Base-by-base conservation (phyloP, 2,888 invertebrate species). In the Himalopsyche tibetana region DNA sequence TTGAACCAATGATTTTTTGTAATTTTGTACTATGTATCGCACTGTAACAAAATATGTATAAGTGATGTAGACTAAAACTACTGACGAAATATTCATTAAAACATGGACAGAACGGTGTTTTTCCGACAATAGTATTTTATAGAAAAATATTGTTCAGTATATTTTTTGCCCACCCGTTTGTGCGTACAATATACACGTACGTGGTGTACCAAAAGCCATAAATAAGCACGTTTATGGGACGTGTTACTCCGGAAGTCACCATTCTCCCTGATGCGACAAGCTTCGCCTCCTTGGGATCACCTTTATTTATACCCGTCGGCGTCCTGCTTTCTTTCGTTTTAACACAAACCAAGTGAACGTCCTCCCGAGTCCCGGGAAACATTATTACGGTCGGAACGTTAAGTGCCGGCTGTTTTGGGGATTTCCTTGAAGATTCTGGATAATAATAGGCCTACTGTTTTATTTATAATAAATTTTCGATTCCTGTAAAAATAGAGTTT, bases 211-310 rank as follows among this genome's bases (percentile, higher is more conserved):
- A 12, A 74, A 74, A 74, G 74, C 74, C 74, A 74, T 74, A 74
- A 74, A 74, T 74, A 74, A 74, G 36, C 74, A 74, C 74, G 74
- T 74, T 38, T 74, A 74, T 74, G 74, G 74, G 38, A 74, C 74
- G 74, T 38, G 74, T 74, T 74, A 74, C 74, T 74, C 74, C 74
- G 38, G 36, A 36, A 74, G 74, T 38, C 74, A 74, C 74, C 74
- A 74, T 74, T 19, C 74, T 74, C 74, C 74, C 74, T 74, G 74
- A 74, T 38, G 36, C 74, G 74, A 74, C 74, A 74, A 36, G 74
- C 74, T 36, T 51, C 74, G 28, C 74, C 36, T 74, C 74, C 36
- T 38, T 36, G 28, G 74, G 74, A 74, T 74, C 19, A 74, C 74
- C 74, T 74, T 74, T 74, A 74, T 74, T 74, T 74, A 74, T 74